Evolutionary conservation across 2,113 vertebrate species (phyloP).

Genomic region (Motacilla tschutschensis): DNA sequence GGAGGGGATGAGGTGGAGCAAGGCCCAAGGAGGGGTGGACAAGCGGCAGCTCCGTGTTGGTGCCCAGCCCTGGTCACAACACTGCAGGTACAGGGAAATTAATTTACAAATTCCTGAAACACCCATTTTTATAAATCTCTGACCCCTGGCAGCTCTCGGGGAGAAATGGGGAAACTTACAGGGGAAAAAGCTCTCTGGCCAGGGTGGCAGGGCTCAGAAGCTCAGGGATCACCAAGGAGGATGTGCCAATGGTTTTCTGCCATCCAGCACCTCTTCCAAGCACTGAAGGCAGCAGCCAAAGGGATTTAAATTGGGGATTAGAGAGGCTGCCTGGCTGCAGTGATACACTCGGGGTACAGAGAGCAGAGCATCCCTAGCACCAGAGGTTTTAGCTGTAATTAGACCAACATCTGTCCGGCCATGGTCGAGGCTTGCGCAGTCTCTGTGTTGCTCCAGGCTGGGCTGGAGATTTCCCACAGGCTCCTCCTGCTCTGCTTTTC

Average conservation of each 20-base stretch:
- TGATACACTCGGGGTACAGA: neutral
- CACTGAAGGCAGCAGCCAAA: neutral
- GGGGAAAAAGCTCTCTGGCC: neutral
- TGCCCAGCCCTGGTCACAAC: neutral
- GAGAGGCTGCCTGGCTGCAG: neutral
- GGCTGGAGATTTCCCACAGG: neutral
- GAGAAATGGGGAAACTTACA: neutral
- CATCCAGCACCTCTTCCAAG: neutral
- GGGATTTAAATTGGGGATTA: constrained; percentile 21
- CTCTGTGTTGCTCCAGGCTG: neutral
- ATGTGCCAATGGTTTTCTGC: neutral
- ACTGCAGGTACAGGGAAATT: neutral
- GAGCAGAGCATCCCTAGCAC: neutral
- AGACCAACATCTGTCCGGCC: neutral
- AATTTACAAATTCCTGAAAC: neutral
- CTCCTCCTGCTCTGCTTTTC: neutral
- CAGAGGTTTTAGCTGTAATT: neutral
- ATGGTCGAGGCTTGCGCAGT: neutral
- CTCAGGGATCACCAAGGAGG: neutral
- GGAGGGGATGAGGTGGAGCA: neutral
- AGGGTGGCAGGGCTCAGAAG: neutral
- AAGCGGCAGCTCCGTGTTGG: fast-evolving
- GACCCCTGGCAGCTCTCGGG: neutral
- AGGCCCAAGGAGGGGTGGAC: neutral
- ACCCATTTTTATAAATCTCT: neutral